Base-by-base conservation (phyloP, 2,888 invertebrate species). In the Macaria notata region DNA sequence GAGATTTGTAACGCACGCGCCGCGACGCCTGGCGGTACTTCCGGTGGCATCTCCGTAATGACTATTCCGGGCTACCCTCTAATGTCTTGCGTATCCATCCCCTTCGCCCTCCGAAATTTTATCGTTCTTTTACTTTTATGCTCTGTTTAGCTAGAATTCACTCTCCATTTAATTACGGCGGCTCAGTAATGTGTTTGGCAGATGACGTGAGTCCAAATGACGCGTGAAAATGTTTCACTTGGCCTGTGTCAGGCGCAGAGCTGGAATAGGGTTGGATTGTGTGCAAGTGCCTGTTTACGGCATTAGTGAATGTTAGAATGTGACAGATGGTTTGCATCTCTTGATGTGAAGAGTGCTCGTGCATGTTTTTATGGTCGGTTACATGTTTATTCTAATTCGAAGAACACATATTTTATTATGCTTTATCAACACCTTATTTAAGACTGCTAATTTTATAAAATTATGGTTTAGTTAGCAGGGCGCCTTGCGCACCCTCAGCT, bases 1-100 rank as follows among this genome's bases (percentile, higher is more conserved):
- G 90, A 89, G 91, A 92, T 92, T 92, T 92, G 92, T 88, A 87
- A 92, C 84, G 91, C 92, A 90, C 92, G 89, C 92, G 92, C 85
- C 87, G 85, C 84, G 84, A 73, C 88, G 87, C 81, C 87, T 84
- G 87, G 80, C 87, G 83, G 72, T 78, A 81, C 84, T 87, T 92
- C 92, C 91, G 85, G 71, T 64, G 63, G 74, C 69, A 73, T 73
- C 66, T 79, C 84, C 84, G 81, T 89, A 90, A 90, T 90, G 88
- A 87, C 84, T 63, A n/a, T 69, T 68, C 71, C 69, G 69, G 70
- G 74, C 68, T 64, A 68, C 64, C 64, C 61, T 61, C 66, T 67
- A 72, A 74, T 75, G 65, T 75, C 76, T 75, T 76, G 64, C 62
- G 48, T 62, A 61, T 61, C 59, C 49, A 58, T 61, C 64, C 72